These are phyloP conservation scores for Trypoxylon attenuatum DNA, from an alignment of 2,888 invertebrate genomes.

Conservation along the genomic window DNA sequence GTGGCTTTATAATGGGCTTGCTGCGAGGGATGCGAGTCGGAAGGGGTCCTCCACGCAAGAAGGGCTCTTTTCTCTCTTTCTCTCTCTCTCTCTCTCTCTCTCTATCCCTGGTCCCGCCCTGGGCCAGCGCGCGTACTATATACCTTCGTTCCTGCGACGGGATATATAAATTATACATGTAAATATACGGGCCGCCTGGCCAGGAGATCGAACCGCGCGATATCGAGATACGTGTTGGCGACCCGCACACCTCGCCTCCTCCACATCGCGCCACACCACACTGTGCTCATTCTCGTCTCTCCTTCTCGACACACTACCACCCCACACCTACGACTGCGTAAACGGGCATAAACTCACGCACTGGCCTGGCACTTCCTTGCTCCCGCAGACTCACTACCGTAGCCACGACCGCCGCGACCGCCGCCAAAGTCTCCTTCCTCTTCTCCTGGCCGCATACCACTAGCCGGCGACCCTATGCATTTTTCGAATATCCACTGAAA, in stretches of 20 bases:
- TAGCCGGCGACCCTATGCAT: constrained; percentile 24
- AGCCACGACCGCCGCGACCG: neutral
- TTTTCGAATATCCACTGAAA: constrained; percentile 38
- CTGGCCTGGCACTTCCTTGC: constrained; percentile 37
- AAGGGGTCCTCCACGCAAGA: constrained; percentile 30
- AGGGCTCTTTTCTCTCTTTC: too few species aligned
- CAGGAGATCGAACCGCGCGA: constrained; percentile 67
- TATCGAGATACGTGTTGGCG: constrained; percentile 69
- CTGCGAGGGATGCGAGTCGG: constrained; percentile 20
- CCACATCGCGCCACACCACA: constrained; percentile 14
- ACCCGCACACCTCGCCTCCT: constrained; percentile 49
- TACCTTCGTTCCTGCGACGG: constrained; percentile 53
- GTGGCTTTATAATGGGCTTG: constrained; percentile 41
- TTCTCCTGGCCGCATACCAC: constrained; percentile 20
- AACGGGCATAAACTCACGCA: constrained; percentile 40
- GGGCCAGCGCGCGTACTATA: constrained; percentile 40
- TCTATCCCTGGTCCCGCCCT: constrained; percentile 45
- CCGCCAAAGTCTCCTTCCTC: constrained; percentile 35
- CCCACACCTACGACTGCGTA: constrained; percentile 20
- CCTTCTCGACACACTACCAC: constrained; percentile 9
- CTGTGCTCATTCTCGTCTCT: constrained; percentile 10
- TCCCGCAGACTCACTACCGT: constrained; percentile 16
- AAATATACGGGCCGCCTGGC: constrained; percentile 67
- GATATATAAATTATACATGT: constrained; percentile 73
- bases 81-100: too few species aligned